Evolutionary conservation across 2,797 vertebrate genomes (phyloP).

Genomic region (Denticeps clupeoides): DNA sequence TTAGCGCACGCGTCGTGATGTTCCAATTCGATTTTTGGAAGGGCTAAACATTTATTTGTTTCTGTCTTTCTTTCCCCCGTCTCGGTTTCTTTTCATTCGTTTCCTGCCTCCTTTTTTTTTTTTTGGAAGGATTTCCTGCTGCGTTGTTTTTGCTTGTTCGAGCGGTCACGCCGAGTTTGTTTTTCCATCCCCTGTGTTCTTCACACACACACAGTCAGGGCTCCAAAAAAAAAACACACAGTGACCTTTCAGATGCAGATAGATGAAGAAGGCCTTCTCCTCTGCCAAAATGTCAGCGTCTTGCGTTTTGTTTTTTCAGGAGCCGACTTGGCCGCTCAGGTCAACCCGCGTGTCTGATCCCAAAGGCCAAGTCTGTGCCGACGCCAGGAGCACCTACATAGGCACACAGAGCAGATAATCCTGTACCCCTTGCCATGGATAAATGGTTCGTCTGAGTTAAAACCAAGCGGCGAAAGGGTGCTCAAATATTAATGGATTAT

Average conservation of each 20-base stretch:
- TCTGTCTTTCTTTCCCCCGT: neutral
- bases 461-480: too few relatives aligned
- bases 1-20: neutral
- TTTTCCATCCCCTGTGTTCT: conserved; percentile 49
- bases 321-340: conserved; percentile 9
- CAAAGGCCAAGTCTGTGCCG: conserved; percentile 7
- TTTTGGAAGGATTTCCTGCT: conserved; percentile 12
- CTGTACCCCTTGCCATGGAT: neutral
- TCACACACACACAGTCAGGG: conserved; percentile 25
- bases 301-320: conserved; percentile 19
- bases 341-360: conserved; percentile 13
- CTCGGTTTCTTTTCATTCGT: neutral
- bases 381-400: neutral
- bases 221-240: conserved; percentile 34
- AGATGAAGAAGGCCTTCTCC: conserved; percentile 44
- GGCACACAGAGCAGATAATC: neutral
- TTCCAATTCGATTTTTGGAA: neutral
- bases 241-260: conserved; percentile 62
- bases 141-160: conserved; percentile 42
- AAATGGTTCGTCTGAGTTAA: too few relatives aligned
- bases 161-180: conserved; percentile 50
- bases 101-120: neutral
- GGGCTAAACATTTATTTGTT: neutral
- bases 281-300: conserved; percentile 62
- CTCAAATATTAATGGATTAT: too few relatives aligned